phyloP scores from a whole-genome alignment of 2,888 invertebrate species.

The Encarsia formosa region DNA sequence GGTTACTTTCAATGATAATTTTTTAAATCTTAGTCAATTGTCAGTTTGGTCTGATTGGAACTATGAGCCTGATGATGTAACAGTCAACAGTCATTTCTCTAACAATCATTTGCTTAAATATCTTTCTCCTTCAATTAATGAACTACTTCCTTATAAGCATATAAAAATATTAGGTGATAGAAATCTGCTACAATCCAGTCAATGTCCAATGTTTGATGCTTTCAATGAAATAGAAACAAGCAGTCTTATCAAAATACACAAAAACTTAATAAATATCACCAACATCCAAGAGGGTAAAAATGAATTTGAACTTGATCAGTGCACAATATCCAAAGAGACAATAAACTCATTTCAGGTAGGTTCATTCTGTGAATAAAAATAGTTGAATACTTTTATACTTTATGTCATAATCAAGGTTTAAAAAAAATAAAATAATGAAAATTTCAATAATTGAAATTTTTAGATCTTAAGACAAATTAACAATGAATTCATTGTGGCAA shows the following conservation, averaged over 20 bases:
- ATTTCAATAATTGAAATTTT: neutral
- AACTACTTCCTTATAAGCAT: conserved; percentile 11
- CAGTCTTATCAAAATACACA: conserved; percentile 1
- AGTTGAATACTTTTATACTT: neutral
- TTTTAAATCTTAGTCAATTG: conserved; percentile 23
- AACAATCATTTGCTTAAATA: too few species aligned
- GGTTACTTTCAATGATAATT: conserved; percentile 6
- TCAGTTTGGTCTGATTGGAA: conserved; percentile 44
- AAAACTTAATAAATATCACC: conserved; percentile 1
- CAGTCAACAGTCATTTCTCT: too few species aligned
- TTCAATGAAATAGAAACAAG: neutral
- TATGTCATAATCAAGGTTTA: neutral
- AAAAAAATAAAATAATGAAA: neutral
- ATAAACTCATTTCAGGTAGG: conserved; percentile 19
- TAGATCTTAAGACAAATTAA: conserved; percentile 74
- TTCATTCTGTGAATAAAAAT: neutral
- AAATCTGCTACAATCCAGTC: neutral
- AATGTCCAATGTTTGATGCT: conserved; percentile 1
- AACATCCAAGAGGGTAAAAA: conserved; percentile 9
- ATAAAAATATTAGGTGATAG: conserved; percentile 1
- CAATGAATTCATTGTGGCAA: conserved; percentile 65
- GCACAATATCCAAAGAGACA: conserved; percentile 15
- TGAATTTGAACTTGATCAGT: conserved; percentile 11
- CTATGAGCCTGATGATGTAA: conserved; percentile 25
- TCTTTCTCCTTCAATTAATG: conserved; percentile 11